Base-by-base conservation (phyloP, 2,888 invertebrate genomes). In the Ectemnius lituratus region DNA sequence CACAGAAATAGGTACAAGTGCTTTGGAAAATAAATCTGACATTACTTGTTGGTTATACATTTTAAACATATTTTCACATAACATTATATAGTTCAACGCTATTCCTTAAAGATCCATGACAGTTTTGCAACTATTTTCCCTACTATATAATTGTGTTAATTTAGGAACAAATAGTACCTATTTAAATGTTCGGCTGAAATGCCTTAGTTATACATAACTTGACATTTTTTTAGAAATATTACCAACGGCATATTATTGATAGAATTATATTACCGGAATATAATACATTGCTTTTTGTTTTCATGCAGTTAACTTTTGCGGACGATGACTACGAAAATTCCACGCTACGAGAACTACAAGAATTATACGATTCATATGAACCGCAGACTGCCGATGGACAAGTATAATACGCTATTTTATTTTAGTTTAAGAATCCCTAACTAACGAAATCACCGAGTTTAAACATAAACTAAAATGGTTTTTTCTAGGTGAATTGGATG, bases 401-500 rank as follows among this genome's bases (percentile, higher is more conserved):
- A 5, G 80, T 80, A 23, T 23, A 52, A 52, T 52, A 52, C 16
- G 14, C 52, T 52, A 16, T 13, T 5, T 52, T 52, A 6, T 52
- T 4, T 16, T 52, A 14, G n/a, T 13, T 5, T 4, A 52, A 16
- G 14, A 16, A 52, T 52, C 16, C 2, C 16, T 18, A 14, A 1
- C 28, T 16, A 56, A 59, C n/a, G 23, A 23, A 23, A 23, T 23
- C 23, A 23, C 3, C 23, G 23, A 23, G 23, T 23, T 23, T 23
- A 23, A 2, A 23, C 23, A 23, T 13, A 2, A 3, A 37, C 6
- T 8, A 0, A 3, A 57, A 62, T 58, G 1, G n/a, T 20, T 11
- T 16, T 49, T 49, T 66, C 4, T 13, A 81, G 81, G 62, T 81
- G 46, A 8, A 75, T 27, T 81, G 82, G 80, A 0, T 49, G 0